Percentiles rank a stretch among this genome's conserved stretches.
Evolutionary conservation across 1,140 invertebrate genomes (phyloP).

Genomic region (Branchinecta lynchi): DNA sequence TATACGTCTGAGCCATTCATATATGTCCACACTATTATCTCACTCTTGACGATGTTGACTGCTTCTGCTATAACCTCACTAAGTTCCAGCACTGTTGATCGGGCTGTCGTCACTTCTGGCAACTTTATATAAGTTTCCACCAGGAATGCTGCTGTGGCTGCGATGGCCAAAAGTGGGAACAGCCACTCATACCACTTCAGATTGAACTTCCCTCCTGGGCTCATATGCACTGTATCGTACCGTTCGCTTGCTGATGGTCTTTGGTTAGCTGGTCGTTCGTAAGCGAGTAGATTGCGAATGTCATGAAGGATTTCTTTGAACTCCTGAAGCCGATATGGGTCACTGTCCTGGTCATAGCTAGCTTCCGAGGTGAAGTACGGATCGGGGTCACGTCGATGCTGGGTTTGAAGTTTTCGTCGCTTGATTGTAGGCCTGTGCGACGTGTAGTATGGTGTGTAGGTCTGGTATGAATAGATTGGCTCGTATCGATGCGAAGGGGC

Average conservation of each 20-base stretch:
- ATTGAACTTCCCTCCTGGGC: not conserved
- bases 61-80: not conserved
- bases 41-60: not conserved
- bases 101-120: not conserved
- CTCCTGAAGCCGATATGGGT: not conserved
- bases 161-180: not conserved
- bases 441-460: not conserved
- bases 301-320: not conserved
- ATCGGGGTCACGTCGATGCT: too few relatives aligned
- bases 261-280: not conserved
- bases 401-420: not conserved
- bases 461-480: not conserved
- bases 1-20: not conserved
- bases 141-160: not conserved
- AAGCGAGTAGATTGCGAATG: not conserved
- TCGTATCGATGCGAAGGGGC: conserved; percentile 5
- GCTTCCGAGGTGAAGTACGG: too few relatives aligned
- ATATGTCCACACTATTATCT: not conserved
- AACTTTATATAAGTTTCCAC: conserved; percentile 2
- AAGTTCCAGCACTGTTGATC: not conserved
- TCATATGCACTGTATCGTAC: not conserved
- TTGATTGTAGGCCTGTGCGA: not conserved
- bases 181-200: not conserved
- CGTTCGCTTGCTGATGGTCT: not conserved
- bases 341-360: not conserved